phyloP scores from a whole-genome alignment of 2,888 invertebrate species.

The Scrobipalpa costella region DNA sequence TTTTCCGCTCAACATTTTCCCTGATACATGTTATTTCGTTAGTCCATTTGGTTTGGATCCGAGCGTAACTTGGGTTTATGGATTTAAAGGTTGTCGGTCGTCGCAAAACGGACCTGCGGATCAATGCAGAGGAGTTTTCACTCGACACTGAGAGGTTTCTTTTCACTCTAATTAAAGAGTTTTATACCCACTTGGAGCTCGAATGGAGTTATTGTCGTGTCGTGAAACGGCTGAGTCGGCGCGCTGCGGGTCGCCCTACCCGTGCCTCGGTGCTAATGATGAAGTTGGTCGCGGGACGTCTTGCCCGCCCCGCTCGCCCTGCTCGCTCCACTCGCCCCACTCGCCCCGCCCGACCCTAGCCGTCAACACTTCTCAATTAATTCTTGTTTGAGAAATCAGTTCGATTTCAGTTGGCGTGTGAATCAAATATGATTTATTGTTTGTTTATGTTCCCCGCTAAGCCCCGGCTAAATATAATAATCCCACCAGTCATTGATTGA shows the following conservation, averaged over 20 bases:
- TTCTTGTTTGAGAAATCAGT: slow-evolving; percentile 34
- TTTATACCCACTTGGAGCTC: slow-evolving; percentile 17
- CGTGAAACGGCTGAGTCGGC: slow-evolving; percentile 12
- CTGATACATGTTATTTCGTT: neutral
- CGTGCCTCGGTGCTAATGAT: slow-evolving; percentile 2
- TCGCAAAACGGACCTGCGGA: no score
- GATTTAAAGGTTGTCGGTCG: neutral
- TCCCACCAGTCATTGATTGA: no score
- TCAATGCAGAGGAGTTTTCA: neutral
- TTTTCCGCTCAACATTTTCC: neutral
- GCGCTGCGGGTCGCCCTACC: slow-evolving; percentile 16
- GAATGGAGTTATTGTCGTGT: slow-evolving; percentile 19
- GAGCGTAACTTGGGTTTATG: neutral
- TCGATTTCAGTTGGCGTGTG: slow-evolving; percentile 27
- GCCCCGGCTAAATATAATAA: no score
- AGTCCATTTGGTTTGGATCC: neutral
- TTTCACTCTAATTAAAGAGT: slow-evolving; percentile 18
- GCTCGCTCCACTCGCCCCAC: slow-evolving; percentile 4
- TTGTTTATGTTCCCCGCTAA: slow-evolving; percentile 26
- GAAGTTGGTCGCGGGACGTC: neutral
- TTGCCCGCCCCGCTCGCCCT: neutral
- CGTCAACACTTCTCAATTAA: slow-evolving; percentile 36
- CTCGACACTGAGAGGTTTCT: slow-evolving; percentile 1
- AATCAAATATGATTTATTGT: slow-evolving; percentile 30
- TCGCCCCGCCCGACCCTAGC: neutral